Base-by-base conservation (phyloP, 2,113 vertebrate species). In the Thymallus thymallus region DNA sequence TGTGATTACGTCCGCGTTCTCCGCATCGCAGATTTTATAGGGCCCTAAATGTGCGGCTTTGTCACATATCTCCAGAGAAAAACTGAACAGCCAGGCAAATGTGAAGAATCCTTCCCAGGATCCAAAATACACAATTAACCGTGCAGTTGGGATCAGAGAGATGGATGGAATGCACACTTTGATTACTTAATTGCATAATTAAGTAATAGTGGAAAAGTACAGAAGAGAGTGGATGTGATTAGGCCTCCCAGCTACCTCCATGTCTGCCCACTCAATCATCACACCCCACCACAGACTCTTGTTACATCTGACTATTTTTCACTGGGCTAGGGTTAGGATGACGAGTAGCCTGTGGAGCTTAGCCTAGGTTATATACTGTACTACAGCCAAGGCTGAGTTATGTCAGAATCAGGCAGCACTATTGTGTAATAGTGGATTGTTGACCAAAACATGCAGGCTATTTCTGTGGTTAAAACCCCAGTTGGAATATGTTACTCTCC, bases 101-200 rank as follows among this genome's bases (percentile, higher is more conserved):
- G 69, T 79, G 67, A 10, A 60, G 46, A 73, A 81, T 62, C 72
- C 56, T 22, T 69, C 23, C n/a, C 6, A 5, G 46, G 22, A 83
- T 86, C 90, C 90, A 91, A 91, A 51, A 88, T 82, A 81, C 89
- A 86, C 86, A 64, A 75, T 76, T 89, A 83, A 79, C 23, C 84
- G 80, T 84, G 72, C 75, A 16, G 66, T 24, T 58, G 35, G 32
- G 74, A 81, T 71, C 63, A 77, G 64, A 88, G 64, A 76, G 83
- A 85, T 24, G 65, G 76, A 88, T 29, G 65, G 76, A 88, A 82
- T 69, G 76, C 62, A 76, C 67, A 62, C 82, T 87, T 85, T 87
- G 83, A 90, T 86, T 75, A 22, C 70, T 69, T 86, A 85, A 88
- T 85, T 80, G 41, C 22, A 74, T 75, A 76, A 87, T 90, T 80